phyloP scores from a whole-genome alignment of 64 coral and sea anemone species.

The Montipora capricornis region DNA sequence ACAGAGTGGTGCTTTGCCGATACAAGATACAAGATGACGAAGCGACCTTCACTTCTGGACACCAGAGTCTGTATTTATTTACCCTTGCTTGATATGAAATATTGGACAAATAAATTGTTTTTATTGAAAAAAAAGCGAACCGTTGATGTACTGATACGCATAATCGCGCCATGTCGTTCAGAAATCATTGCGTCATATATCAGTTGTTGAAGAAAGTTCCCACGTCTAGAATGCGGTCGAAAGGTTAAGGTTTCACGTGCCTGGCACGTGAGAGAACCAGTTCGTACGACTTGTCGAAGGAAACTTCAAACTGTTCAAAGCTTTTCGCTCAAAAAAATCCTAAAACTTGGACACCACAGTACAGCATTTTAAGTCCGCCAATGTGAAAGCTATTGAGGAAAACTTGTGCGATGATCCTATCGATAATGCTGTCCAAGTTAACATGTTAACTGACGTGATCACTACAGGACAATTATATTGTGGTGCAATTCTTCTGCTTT shows the following conservation, averaged over 20 bases:
- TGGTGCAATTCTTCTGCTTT: too few relatives aligned
- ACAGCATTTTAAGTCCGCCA: background rate
- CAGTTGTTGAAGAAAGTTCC: too few relatives aligned
- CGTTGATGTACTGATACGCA: background rate
- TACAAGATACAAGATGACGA: too few relatives aligned
- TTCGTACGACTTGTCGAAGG: background rate
- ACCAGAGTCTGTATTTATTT: background rate
- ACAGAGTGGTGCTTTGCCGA: too few relatives aligned
- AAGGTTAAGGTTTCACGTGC: background rate
- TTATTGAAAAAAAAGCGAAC: background rate
- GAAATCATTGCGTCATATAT: background rate
- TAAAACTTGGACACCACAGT: too few relatives aligned
- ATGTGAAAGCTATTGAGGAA: background rate
- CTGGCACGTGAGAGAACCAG: too few relatives aligned
- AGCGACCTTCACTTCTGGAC: too few relatives aligned
- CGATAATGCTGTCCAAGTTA: too few relatives aligned
- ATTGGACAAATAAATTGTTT: background rate
- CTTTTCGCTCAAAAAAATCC: too few relatives aligned
- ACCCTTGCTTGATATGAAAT: background rate
- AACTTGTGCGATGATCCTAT: background rate
- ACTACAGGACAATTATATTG: too few relatives aligned
- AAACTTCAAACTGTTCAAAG: background rate
- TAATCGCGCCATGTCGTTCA: background rate
- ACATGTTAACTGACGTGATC: too few relatives aligned
- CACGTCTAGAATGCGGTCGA: background rate